Evolutionary conservation across 2,113 vertebrate species (phyloP), one percentile per base, ranked within the genome.

Genomic region (Eurypyga helias): DNA sequence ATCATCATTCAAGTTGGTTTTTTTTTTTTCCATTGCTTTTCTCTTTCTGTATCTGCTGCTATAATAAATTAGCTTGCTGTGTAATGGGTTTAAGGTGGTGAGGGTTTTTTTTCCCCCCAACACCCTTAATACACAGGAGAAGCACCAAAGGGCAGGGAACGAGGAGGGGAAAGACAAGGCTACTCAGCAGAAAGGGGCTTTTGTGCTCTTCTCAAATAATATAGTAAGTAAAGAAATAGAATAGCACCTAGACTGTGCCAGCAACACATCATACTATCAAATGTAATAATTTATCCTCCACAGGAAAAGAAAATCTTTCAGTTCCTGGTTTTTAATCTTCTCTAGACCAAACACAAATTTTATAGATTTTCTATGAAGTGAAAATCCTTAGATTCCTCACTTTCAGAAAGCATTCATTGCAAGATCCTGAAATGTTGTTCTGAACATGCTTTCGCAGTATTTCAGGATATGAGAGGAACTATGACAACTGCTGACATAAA

Each of bases 401-500:
- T 77, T 34, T 31, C 49, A 76, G 41, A 52, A 83, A 69, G 9
- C 21, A n/a, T 33, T 83, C 6, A 29, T 77, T 86, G n/a, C 9
- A 55, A 83, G 57, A 58, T 12, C 45, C 17, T 3, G 3, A 70
- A 87, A 95, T 52, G 29, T 55, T 88, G 38, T 66, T 95, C 51
- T 73, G 69, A 86, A n/a, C 0, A 3, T 34, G 20, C 87, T 89
- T 94, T 60, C 48, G 34, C 33, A 64, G 43, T 75, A 67, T 95
- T 92, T 94, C 55, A 17, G 80, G 38, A 38, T 38, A 71, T 28
- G 65, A 96, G 81, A 89, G 73, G 77, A 96, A 69, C 85, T 89
- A 52, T 70, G 89, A 95, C 91, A 92, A 96, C 91, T 94, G 91
- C 83, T 93, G 83, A 94, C 83, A 96, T 82, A 91, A 93, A 89